These are phyloP conservation scores for Myzus persicae DNA, from an alignment of 1,140 invertebrate species.

Conservation along the genomic window DNA sequence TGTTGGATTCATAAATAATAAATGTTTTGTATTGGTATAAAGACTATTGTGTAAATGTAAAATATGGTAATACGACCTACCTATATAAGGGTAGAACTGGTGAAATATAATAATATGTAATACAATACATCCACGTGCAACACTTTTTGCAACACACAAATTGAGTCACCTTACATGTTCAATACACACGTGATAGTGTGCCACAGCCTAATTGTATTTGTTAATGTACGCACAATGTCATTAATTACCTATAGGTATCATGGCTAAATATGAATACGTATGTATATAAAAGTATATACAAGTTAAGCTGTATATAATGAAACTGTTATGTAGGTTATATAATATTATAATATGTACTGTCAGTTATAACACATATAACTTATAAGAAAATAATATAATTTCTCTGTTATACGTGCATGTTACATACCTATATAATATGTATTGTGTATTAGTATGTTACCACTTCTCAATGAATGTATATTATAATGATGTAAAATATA, in stretches of 20 bases:
- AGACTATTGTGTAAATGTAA: neutral
- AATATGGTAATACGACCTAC: neutral
- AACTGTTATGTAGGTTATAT: too few species aligned
- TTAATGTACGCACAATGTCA: neutral
- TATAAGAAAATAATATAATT: slow-evolving; percentile 38
- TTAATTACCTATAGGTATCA: slow-evolving; percentile 8
- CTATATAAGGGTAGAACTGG: too few species aligned
- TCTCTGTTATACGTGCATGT: neutral
- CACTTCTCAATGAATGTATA: neutral
- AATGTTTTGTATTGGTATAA: neutral
- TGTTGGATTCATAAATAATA: too few species aligned
- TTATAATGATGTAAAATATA: neutral
- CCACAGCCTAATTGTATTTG: neutral
- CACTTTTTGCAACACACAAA: neutral
- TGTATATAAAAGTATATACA: neutral
- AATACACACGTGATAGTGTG: neutral
- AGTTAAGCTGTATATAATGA: neutral
- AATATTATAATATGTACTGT: too few species aligned
- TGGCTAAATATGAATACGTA: neutral
- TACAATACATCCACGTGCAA: neutral
- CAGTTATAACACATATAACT: neutral
- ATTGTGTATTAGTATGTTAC: neutral
- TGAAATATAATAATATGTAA: neutral
- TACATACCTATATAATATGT: neutral
- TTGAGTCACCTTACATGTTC: neutral